Percentiles rank a stretch among this genome's conserved stretches.
Evolutionary conservation across 2,888 invertebrate species (phyloP).

Genomic region (Adelphocoris suturalis): DNA sequence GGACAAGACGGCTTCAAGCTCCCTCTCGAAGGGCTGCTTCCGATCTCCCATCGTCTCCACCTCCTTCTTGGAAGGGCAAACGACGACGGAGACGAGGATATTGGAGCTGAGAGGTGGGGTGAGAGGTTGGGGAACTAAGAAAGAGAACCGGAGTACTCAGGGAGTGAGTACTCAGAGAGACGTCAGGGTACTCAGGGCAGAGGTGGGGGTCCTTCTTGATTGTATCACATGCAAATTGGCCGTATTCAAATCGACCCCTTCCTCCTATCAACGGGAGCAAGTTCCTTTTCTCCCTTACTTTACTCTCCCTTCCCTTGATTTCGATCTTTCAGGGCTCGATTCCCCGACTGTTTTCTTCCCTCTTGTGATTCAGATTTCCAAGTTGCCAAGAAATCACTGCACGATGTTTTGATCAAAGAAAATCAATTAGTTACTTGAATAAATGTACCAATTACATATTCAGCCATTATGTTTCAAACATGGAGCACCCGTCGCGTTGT

Average conservation of each 20-base stretch:
- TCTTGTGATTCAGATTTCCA: neutral
- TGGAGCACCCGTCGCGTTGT: too few relatives aligned
- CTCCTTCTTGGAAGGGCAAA: neutral
- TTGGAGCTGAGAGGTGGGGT: too few relatives aligned
- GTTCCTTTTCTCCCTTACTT: neutral
- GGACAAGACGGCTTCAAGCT: conserved; percentile 61
- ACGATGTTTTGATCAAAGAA: too few relatives aligned
- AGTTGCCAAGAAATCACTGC: neutral
- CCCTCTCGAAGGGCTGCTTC: neutral
- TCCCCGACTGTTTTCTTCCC: neutral
- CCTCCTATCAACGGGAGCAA: conserved; percentile 41
- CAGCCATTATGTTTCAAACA: too few relatives aligned
- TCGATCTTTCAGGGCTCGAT: neutral
- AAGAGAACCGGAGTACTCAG: neutral
- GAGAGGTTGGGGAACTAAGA: neutral
- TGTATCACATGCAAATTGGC: conserved; percentile 62
- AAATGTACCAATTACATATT: too few relatives aligned
- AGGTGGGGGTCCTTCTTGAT: conserved; percentile 38
- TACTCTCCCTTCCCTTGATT: neutral
- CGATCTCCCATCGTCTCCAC: neutral
- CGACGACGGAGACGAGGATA: too few relatives aligned
- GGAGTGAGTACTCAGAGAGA: neutral
- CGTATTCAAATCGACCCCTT: conserved; percentile 56
- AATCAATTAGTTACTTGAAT: too few relatives aligned
- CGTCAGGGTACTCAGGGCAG: neutral